Base-by-base conservation (phyloP, 2,888 invertebrate genomes). In the Caenorhabditis sp. region DNA sequence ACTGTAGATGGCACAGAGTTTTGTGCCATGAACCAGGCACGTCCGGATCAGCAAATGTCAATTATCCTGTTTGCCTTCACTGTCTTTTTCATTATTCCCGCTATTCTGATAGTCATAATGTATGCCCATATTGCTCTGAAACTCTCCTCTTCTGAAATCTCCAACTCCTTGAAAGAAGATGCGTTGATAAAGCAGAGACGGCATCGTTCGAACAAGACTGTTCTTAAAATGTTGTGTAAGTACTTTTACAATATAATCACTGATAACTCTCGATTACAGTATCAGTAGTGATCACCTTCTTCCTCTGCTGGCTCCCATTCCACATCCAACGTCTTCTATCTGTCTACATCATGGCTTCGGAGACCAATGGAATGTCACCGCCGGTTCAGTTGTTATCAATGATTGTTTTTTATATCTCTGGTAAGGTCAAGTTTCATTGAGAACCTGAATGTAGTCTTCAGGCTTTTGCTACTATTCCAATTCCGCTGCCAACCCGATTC, bases 301-400 rank as follows among this genome's bases (percentile, higher is more conserved):
- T 97, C 93, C 93, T 96, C 13, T 97, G 97, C 93, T 97, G 97
- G 97, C 96, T 96, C 0, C 97, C 97, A 32, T 97, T 97, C 93
- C 97, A 97, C 93, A 94, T 95, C 82, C 97, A 97, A 93, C 94
- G 97, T 6, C 93, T 97, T 68, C 94, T 96, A 92, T 95, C 95
- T 92, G 86, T 93, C 44, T 92, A 92, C 83, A 87, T 92, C 2
- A 90, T 87, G 65, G 85, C 83, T n/a, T 74, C 80, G 8, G 72
- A 69, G 15, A 70, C 69, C 40, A 80, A 20, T 15, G 65, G 64
- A 22, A 51, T 74, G 15, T 85, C 86, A 15, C 76, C 85, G 8
- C 68, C 84, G 4, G 58, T 84, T 35, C 85, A 86, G 50, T 81
- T 70, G 15, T 37, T 88, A 2, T 86, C 79, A 15, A 83, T 82